These are phyloP conservation scores for Paradoxurus hermaphroditus DNA, from an alignment of 2,113 vertebrate species.

Conservation along the genomic window DNA sequence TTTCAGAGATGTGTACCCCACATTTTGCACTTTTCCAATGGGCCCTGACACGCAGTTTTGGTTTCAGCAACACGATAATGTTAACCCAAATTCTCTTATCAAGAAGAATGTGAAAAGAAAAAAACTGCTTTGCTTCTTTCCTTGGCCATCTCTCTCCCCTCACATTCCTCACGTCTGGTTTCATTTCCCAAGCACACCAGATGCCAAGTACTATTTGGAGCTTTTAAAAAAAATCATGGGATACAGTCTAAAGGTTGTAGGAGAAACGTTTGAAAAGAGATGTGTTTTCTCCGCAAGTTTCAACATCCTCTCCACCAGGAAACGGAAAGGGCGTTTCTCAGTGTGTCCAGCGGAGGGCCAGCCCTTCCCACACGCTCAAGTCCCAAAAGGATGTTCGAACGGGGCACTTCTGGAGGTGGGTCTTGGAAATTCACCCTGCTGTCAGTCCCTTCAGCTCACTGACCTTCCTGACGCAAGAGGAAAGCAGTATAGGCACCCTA, in stretches of 20 bases:
- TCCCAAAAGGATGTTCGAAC: conserved; percentile 38
- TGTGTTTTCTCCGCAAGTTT: conserved; percentile 50
- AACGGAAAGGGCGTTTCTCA: conserved; percentile 59
- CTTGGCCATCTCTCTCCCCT: conserved; percentile 43
- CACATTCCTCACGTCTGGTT: conserved; percentile 70
- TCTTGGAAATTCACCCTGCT: conserved; percentile 36
- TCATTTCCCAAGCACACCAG: conserved; percentile 59
- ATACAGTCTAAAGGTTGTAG: conserved; percentile 46
- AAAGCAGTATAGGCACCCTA: neutral
- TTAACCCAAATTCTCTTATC: conserved; percentile 64
- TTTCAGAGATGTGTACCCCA: neutral
- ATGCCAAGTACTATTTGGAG: conserved; percentile 55
- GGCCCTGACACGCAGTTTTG: neutral
- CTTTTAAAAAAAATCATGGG: conserved; percentile 43
- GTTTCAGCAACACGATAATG: conserved; percentile 2
- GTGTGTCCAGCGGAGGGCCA: neutral
- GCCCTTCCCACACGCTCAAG: conserved; percentile 38
- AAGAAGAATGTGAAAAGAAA: conserved; percentile 42
- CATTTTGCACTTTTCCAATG: neutral
- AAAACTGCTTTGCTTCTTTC: conserved; percentile 33
- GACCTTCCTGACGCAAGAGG: conserved; percentile 7
- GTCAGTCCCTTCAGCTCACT: neutral
- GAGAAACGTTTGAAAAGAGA: conserved; percentile 35
- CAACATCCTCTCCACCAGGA: conserved; percentile 55
- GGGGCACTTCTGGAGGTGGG: conserved; percentile 26